Conservation (phyloP, 1,140 invertebrate genomes). For the Psix sp. region DNA sequence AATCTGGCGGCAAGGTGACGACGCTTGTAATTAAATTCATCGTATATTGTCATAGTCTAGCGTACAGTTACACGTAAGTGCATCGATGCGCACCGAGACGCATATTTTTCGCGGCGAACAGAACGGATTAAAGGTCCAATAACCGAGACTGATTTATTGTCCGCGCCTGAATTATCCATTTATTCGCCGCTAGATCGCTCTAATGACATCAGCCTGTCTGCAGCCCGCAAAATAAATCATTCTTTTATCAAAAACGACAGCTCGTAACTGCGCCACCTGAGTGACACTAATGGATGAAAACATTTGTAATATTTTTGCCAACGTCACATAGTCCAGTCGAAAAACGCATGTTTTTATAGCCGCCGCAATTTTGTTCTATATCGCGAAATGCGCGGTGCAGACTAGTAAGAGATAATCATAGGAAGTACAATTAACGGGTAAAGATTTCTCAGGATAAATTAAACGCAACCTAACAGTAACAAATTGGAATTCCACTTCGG, state of each 20-base stretch:
- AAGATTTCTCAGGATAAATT: too few relatives aligned
- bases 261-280: neutral
- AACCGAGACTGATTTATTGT: conserved; percentile 41
- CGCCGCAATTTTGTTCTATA: too few relatives aligned
- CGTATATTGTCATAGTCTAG: conserved; percentile 13
- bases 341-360: too few relatives aligned
- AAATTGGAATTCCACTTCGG: too few relatives aligned
- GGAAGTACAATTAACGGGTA: too few relatives aligned
- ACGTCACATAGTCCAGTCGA: too few relatives aligned
- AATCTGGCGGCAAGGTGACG: neutral
- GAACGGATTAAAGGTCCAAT: conserved; percentile 43
- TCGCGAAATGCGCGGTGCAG: too few relatives aligned
- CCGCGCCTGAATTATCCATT: conserved; percentile 53
- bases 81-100: conserved; percentile 21
- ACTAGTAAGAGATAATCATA: too few relatives aligned
- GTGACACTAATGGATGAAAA: conserved; percentile 25
- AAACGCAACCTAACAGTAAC: too few relatives aligned
- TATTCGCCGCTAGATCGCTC: conserved; percentile 44
- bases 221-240: conserved; percentile 44
- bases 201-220: conserved; percentile 32
- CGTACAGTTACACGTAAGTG: conserved; percentile 40
- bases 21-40: conserved; percentile 24
- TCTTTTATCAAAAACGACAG: conserved; percentile 27
- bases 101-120: conserved; percentile 20
- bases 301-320: neutral